Evolutionary conservation across 1,140 invertebrate species (phyloP), one percentile per base, ranked within the genome.

Genomic region (Amphibalanus amphitrite): DNA sequence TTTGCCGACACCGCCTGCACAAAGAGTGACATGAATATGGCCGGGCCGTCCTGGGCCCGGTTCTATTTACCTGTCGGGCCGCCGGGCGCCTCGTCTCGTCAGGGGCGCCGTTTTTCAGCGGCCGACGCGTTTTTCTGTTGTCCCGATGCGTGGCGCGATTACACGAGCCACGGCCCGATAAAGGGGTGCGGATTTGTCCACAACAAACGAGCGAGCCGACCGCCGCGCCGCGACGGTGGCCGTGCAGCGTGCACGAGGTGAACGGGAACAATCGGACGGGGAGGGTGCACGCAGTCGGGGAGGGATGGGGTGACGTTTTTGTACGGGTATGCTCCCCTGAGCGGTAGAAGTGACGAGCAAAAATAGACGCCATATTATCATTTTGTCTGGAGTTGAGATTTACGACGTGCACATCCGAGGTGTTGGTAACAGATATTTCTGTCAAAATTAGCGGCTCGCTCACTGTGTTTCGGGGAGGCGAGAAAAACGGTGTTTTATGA

Each of bases 381-480:
- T 59, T 59, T 59, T 59, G 47, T 59, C 47, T 59, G 47, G 47
- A 13, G 20, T 59, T 59, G 1, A 59, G 47, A 59, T 59, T 59
- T 59, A 59, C 23, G 47, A 23, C 47, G 10, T 8, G 10, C 47
- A 59, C 47, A 59, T 59, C 17, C 20, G 47, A 59, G 47, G 47
- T 59, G 47, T 59, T 59, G 47, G 47, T 59, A 59, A 59, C 47
- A 59, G 47, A 59, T 59, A 59, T 59, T 59, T 59, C 47, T 59
- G 47, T 59, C 47, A 59, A 59, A 59, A 59, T 59, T 59, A 59
- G 47, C 47, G 17, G 47, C 47, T 59, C 47, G 47, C 47, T 59
- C 47, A 20, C 47, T 59, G 47, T 59, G 47, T 20, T 59, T 59
- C 47, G 47, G 1, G 47, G 47, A 1, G 10, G 47, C 47, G 47